Conservation (phyloP, 2,113 vertebrate genomes). For the Trematocara marginatum region DNA sequence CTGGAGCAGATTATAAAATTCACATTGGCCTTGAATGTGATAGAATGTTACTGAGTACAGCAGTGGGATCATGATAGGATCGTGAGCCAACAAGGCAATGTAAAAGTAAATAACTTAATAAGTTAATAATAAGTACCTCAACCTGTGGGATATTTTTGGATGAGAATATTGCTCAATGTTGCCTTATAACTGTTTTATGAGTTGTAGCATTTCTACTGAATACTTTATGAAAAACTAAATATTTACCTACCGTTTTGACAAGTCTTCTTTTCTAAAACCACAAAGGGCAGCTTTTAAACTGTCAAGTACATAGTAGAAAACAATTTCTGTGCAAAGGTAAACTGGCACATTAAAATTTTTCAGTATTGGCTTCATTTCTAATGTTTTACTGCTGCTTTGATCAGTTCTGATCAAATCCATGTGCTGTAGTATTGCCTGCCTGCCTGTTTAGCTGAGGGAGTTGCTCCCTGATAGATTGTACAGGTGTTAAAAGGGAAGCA, state of each 20-base stretch:
- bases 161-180: background rate
- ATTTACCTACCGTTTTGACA: background rate
- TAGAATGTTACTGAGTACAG: background rate
- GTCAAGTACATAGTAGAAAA: background rate
- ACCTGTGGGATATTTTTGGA: background rate
- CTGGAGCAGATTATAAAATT: slow-evolving; percentile 20
- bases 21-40: background rate
- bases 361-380: background rate
- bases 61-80: background rate
- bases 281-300: background rate
- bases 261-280: background rate
- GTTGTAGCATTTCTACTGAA: background rate
- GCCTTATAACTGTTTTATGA: background rate
- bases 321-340: background rate
- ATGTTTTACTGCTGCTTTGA: background rate
- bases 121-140: background rate
- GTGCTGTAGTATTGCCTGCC: background rate
- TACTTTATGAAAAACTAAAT: background rate
- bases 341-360: background rate
- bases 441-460: background rate
- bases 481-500: background rate
- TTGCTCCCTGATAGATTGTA: background rate
- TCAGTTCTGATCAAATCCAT: background rate
- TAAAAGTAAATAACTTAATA: background rate
- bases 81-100: background rate